phyloP scores from a whole-genome alignment of 2,888 invertebrate species.

The Arge pagana region DNA sequence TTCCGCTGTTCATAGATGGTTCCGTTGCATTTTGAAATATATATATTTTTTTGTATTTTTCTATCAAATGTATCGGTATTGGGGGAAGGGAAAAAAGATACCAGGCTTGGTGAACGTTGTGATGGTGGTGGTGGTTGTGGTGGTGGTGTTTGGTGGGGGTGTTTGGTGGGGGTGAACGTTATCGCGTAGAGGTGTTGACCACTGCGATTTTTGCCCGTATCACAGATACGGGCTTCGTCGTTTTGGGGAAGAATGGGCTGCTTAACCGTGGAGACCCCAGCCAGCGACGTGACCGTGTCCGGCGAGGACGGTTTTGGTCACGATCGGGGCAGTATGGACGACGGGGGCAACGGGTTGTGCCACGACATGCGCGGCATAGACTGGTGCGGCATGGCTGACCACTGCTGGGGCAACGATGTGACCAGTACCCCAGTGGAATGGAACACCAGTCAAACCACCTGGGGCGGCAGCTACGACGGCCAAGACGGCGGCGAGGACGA shows the following conservation, averaged over 20 bases:
- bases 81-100: no score
- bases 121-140: constrained; percentile 22
- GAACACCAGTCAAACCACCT: constrained; percentile 60
- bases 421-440: constrained; percentile 45
- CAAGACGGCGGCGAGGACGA: constrained; percentile 53
- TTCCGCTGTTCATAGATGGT: no score
- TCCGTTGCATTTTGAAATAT: no score
- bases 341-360: constrained; percentile 54
- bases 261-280: constrained; percentile 25
- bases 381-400: constrained; percentile 39
- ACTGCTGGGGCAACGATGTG: constrained; percentile 50
- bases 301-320: constrained; percentile 30
- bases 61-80: constrained; percentile 43
- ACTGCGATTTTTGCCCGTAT: no score
- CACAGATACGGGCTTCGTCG: no score
- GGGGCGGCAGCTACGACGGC: constrained; percentile 60
- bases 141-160: constrained; percentile 43
- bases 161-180: constrained; percentile 18
- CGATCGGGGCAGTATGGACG: constrained; percentile 56
- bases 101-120: constrained; percentile 41
- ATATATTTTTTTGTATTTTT: no score
- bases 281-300: constrained; percentile 26
- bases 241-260: constrained; percentile 3
- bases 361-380: constrained; percentile 49
- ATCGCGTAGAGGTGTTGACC: no score